These are phyloP conservation scores for Lepus oiostolus DNA, from an alignment of 2,797 vertebrate species.

Conservation along the genomic window DNA sequence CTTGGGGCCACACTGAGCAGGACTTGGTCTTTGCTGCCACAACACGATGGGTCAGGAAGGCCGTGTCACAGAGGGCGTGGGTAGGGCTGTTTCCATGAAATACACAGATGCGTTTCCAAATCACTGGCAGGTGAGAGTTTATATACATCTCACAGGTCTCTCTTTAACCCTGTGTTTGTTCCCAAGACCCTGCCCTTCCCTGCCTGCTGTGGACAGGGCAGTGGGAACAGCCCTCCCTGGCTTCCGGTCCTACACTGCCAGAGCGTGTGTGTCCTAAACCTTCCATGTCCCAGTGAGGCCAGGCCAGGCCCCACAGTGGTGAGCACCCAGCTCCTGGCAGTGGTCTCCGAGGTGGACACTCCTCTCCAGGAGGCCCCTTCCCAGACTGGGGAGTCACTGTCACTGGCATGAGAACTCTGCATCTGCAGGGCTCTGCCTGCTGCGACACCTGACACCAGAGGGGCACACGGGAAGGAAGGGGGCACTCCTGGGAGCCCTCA, in stretches of 20 bases:
- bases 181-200: neutral
- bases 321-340: neutral
- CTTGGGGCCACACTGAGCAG: no score
- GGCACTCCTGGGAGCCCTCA: neutral
- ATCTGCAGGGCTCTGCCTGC: neutral
- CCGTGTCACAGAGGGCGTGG: no score
- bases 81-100: neutral
- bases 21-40: neutral
- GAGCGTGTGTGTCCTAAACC: neutral
- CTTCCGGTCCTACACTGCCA: neutral
- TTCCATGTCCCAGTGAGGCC: neutral
- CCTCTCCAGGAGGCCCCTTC: neutral
- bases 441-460: neutral
- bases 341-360: neutral
- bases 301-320: neutral
- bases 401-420: neutral
- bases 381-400: neutral
- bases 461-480: neutral
- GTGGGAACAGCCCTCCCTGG: neutral
- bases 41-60: neutral
- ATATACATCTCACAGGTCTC: neutral
- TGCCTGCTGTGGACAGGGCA: neutral
- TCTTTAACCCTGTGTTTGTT: neutral
- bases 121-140: neutral
- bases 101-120: neutral